These are phyloP conservation scores for Ispidina lecontei DNA, from an alignment of 2,797 vertebrate genomes.

Conservation along the genomic window DNA sequence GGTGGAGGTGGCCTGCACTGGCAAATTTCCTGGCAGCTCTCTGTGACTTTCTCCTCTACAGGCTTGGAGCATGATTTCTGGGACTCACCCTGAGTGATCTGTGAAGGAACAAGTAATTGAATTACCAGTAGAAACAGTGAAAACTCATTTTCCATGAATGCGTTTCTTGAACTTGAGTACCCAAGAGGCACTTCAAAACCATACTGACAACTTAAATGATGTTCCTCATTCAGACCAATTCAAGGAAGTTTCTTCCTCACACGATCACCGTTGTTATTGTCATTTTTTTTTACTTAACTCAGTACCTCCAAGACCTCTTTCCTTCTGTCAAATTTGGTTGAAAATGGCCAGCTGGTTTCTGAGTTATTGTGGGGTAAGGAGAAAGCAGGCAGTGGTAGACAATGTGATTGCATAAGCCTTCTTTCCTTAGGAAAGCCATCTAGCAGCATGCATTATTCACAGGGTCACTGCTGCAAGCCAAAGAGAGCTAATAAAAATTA, in stretches of 20 bases:
- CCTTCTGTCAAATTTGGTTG: background rate
- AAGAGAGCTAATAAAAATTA: slow-evolving; percentile 50
- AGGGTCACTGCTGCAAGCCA: slow-evolving; percentile 21
- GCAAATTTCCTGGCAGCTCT: slow-evolving; percentile 91
- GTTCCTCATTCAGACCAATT: background rate
- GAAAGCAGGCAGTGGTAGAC: slow-evolving; percentile 10
- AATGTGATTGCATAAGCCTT: slow-evolving; percentile 20
- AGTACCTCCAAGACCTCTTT: background rate
- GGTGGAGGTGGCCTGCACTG: slow-evolving; percentile 92
- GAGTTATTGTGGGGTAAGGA: slow-evolving; percentile 6
- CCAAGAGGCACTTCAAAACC: background rate
- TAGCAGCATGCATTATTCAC: slow-evolving; percentile 60
- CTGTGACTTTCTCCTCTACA: slow-evolving; percentile 84
- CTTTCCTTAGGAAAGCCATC: slow-evolving; percentile 58
- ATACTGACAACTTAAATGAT: background rate
- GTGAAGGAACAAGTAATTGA: slow-evolving; percentile 46
- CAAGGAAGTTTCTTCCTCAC: background rate
- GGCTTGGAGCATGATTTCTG: slow-evolving; percentile 93
- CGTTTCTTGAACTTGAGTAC: background rate
- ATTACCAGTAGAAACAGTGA: slow-evolving; percentile 29
- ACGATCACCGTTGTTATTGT: background rate
- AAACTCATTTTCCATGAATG: background rate
- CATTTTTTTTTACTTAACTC: background rate
- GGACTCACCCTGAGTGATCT: slow-evolving; percentile 88
- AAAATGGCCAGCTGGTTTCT: background rate